Evolutionary conservation across 2,888 invertebrate species (phyloP), one percentile per base, ranked within the genome.

Genomic region (Nezara viridula): DNA sequence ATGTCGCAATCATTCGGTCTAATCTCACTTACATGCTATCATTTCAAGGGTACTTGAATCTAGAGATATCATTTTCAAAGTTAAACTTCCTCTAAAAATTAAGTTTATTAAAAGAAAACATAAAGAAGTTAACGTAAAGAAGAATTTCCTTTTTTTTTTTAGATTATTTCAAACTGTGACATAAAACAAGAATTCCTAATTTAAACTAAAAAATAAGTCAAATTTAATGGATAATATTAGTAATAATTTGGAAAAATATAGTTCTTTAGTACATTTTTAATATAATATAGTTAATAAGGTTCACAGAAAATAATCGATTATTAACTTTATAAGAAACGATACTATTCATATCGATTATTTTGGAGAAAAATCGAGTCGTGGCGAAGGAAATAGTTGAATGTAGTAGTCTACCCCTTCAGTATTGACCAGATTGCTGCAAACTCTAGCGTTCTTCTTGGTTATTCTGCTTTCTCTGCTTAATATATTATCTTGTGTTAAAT

Each of bases 361-460:
- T 1, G 21, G 50, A 14, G 6, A 50, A 14, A 50, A 50, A 50
- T 14, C 50, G 2, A 50, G 50, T 3, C 9, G 9, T 2, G 24
- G 21, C n/a, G n/a, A 55, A 55, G 2, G 55, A 55, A 55, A 55
- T 55, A 55, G 55, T 55, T n/a, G 55, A 55, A 10, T 9, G 10
- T n/a, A n/a, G n/a, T n/a, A 55, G 50, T n/a, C n/a, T 55, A n/a
- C 24, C n/a, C n/a, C 55, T 55, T 55, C n/a, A 24, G 55, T 55
- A 55, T 55, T 55, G 55, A 55, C 55, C 55, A 55, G 55, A n/a
- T 55, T 55, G n/a, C 55, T 55, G 55, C 55, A n/a, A 55, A 55
- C n/a, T 55, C 55, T n/a, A 55, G 55, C 55, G n/a, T 55, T 55
- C 55, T 24, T 2, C 2, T 24, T 52, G 24, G 7, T n/a, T n/a